These are phyloP conservation scores for Diacarnus erythraeanus DNA, from an alignment of 37 sponge, comb jelly and placozoan species.

Conservation along the genomic window DNA sequence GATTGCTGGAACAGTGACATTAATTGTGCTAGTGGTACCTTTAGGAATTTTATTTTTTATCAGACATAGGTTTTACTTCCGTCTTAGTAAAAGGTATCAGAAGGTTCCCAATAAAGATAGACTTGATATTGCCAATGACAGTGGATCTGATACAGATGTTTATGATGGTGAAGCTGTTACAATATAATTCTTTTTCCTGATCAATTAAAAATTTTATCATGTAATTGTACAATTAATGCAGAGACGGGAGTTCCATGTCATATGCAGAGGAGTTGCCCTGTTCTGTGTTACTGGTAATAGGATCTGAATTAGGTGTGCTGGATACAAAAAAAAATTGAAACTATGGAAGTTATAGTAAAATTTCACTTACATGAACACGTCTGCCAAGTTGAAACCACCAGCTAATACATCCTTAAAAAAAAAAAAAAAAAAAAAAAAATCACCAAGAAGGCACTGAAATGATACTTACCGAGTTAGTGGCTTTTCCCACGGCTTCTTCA, in stretches of 20 bases:
- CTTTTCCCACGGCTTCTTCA: slow-evolving; percentile 4
- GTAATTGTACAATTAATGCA: slow-evolving; percentile 16
- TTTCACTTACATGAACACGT: background rate
- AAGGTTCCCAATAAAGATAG: background rate
- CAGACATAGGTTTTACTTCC: too few species aligned
- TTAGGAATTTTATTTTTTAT: too few species aligned
- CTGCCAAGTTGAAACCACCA: slow-evolving; percentile 4
- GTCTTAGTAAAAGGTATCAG: background rate
- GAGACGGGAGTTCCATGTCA: slow-evolving; percentile 37
- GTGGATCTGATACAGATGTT: background rate
- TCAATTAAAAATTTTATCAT: background rate
- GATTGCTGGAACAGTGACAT: too few species aligned
- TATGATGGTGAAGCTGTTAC: background rate
- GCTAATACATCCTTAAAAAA: background rate
- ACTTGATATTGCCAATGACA: background rate
- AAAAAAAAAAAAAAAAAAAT: background rate
- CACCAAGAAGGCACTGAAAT: background rate
- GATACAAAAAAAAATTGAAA: background rate
- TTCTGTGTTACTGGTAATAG: background rate
- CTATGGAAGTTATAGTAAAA: background rate
- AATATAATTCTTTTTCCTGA: background rate
- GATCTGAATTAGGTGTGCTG: background rate
- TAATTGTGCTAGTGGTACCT: too few species aligned
- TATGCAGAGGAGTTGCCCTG: slow-evolving; percentile 25
- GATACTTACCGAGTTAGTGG: background rate